Evolutionary conservation across 2,797 vertebrate species (phyloP).

Genomic region (Phoeniculus purpureus): DNA sequence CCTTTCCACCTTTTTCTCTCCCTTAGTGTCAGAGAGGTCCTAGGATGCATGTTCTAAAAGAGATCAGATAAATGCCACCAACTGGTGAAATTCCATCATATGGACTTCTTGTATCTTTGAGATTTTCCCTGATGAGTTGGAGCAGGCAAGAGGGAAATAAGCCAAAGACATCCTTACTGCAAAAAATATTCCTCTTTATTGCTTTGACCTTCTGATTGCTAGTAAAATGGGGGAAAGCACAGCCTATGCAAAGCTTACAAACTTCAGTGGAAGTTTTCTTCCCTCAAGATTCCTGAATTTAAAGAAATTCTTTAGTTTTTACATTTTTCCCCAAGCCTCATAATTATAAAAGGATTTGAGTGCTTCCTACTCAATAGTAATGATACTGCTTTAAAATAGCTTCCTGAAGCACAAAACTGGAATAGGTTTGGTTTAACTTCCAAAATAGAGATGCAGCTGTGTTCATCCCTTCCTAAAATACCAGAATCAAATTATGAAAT

Average conservation of each 20-base stretch:
- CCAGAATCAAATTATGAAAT: neutral
- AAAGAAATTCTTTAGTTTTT: neutral
- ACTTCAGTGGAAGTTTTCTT: neutral
- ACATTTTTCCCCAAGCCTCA: neutral
- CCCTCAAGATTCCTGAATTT: neutral
- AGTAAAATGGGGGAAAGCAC: neutral
- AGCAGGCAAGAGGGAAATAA: neutral
- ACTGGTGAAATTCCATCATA: neutral
- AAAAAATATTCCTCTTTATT: neutral
- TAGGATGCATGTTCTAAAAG: neutral
- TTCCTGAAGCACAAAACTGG: neutral
- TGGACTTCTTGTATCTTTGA: neutral
- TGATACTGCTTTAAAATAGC: neutral
- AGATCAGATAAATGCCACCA: neutral
- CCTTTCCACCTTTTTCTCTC: neutral
- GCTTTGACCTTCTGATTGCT: neutral
- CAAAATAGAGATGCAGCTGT: neutral
- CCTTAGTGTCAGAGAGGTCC: neutral
- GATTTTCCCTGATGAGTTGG: neutral
- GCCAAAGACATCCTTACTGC: neutral
- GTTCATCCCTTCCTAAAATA: neutral
- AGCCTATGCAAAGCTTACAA: neutral
- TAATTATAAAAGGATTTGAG: neutral
- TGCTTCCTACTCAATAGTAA: neutral
- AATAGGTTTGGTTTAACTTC: neutral